Conservation (phyloP, 1,140 invertebrate species). For the Dolichoris vasculosae region DNA sequence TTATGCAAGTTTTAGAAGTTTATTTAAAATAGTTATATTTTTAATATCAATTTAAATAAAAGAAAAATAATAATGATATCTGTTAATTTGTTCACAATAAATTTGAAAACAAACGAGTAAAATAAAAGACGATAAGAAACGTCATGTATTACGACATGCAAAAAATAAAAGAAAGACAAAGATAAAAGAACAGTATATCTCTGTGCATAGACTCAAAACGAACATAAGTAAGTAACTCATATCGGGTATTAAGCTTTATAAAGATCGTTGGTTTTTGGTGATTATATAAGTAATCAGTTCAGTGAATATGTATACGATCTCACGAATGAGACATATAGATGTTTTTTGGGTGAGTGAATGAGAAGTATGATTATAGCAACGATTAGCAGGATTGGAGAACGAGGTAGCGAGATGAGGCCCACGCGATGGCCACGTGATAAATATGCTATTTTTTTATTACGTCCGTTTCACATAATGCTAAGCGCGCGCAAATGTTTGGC, state of each 20-base stretch:
- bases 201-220: no score
- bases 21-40: no score
- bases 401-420: neutral
- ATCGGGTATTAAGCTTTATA: no score
- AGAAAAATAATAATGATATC: neutral
- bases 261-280: neutral
- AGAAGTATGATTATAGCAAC: neutral
- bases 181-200: neutral
- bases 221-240: no score
- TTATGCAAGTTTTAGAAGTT: no score
- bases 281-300: neutral
- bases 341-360: neutral
- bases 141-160: neutral
- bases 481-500: neutral
- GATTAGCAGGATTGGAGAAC: neutral
- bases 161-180: neutral
- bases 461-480: neutral
- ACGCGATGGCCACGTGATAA: constrained; percentile 9
- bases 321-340: neutral
- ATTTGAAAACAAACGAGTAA: neutral
- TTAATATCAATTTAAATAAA: no score
- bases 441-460: neutral
- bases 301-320: neutral
- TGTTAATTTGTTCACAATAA: neutral
- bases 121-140: neutral